Evolutionary conservation across 2,797 vertebrate species (phyloP), one percentile per base, ranked within the genome.

Genomic region (Anguilla obscura): DNA sequence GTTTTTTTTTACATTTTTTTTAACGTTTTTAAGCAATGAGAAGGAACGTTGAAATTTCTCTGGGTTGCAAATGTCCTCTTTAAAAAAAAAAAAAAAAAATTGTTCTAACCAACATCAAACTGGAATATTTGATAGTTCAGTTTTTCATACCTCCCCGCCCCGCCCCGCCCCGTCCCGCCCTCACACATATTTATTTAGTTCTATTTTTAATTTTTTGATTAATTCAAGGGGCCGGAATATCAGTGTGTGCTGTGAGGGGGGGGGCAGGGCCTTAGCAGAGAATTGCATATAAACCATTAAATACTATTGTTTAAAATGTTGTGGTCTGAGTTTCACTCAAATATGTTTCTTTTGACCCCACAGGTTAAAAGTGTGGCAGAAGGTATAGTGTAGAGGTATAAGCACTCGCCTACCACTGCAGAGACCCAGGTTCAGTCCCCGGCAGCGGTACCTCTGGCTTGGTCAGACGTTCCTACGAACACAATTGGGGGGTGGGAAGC

Each of bases 241-340:
- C 92, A 92, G 88, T 91, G 92, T 85, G 90, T 94, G 93, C 92
- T 94, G 91, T 92, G 92, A 92, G 91, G 92, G 91, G 36, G 36
- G 91, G 87, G 79, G 86, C 89, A 90, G 85, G 92, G 87, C 93
- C 58, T 89, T 90, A 89, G 89, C 88, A 91, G 90, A 91, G 91
- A 94, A 93, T 84, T 89, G 90, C 93, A 90, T 92, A 93, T 94
- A 91, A 93, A 94, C 85, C 88, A 94, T 93, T 95, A 95, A 96
- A 95, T 93, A 90, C 66, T 88, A 85, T 87, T 89, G 86, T 89
- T 89, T 87, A 85, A 87, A 87, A 85, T 88, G 60, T 86, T 93
- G 94, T 94, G 91, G 85, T 91, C 60, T 87, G 45, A 36, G 8
- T 87, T 24, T 86, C 30, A 45, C 58, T 84, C 27, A 74, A 21